Evolutionary conservation across 1,140 invertebrate species (phyloP).

Genomic region (Diprion similis): DNA sequence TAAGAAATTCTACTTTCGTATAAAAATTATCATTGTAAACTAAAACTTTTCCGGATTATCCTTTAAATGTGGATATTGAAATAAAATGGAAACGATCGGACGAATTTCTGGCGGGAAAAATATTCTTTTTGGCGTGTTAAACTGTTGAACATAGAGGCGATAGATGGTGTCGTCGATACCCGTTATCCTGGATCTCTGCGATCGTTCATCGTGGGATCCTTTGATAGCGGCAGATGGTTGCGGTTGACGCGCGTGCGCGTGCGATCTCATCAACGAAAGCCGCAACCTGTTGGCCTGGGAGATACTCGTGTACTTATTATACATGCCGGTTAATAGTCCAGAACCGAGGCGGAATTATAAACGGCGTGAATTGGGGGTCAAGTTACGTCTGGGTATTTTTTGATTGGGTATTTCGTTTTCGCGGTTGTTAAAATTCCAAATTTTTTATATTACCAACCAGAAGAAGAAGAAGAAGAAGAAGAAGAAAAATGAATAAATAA

Average conservation of each 20-base stretch:
- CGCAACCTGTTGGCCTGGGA: neutral
- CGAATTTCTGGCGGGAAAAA: neutral
- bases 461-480: too few species aligned
- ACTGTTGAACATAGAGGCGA: neutral
- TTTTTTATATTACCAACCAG: too few species aligned
- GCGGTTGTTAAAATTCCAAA: too few species aligned
- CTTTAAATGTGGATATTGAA: neutral
- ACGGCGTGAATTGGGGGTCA: too few species aligned
- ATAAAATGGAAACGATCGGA: neutral
- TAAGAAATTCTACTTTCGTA: too few species aligned
- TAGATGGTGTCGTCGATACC: conserved; percentile 2
- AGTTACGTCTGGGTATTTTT: too few species aligned
- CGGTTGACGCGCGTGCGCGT: conserved; percentile 3
- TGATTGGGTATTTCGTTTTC: too few species aligned
- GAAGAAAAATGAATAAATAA: too few species aligned
- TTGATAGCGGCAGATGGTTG: neutral
- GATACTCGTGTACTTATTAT: too few species aligned
- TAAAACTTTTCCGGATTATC: neutral
- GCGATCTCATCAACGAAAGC: neutral
- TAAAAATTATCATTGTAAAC: neutral
- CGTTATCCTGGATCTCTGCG: neutral
- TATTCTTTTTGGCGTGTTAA: too few species aligned
- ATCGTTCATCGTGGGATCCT: neutral
- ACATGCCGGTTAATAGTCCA: too few species aligned
- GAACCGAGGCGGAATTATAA: too few species aligned